Percentiles rank a stretch among this genome's conserved stretches.
These are phyloP conservation scores for Coreius guichenoti DNA, from an alignment of 2,797 vertebrate species.

Conservation along the genomic window DNA sequence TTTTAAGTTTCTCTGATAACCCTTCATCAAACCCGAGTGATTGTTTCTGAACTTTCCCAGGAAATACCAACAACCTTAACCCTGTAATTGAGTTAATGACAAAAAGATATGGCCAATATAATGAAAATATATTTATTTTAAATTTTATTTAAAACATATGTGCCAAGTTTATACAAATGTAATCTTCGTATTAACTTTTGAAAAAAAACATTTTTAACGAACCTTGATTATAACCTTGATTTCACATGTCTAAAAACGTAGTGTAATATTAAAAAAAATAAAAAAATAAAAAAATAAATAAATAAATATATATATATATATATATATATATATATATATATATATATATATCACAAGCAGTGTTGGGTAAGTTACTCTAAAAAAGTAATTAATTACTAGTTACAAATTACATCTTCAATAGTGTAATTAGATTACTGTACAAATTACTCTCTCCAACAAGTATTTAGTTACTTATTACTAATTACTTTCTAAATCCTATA, in stretches of 20 bases:
- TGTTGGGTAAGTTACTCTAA: too few species aligned
- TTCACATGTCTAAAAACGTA: neutral
- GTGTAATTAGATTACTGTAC: too few species aligned
- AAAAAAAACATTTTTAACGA: neutral
- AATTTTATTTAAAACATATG: neutral
- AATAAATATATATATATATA: too few species aligned
- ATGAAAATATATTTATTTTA: neutral
- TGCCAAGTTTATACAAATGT: neutral
- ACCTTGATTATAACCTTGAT: neutral
- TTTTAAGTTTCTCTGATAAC: conserved; percentile 3
- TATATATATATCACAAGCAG: too few species aligned
- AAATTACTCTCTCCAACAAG: too few species aligned
- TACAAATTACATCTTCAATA: too few species aligned
- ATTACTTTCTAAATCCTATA: too few species aligned
- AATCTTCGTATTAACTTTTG: neutral
- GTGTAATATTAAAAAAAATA: neutral
- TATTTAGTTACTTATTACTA: too few species aligned
- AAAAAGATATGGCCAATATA: neutral
- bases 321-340: too few species aligned
- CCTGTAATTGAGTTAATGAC: too few species aligned
- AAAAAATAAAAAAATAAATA: too few species aligned
- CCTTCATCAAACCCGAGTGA: neutral
- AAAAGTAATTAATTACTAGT: too few species aligned
- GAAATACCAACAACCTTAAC: neutral
- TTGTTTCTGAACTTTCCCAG: neutral